These are phyloP conservation scores for Heliconius charithonia DNA, from an alignment of 2,888 invertebrate species.

Conservation along the genomic window DNA sequence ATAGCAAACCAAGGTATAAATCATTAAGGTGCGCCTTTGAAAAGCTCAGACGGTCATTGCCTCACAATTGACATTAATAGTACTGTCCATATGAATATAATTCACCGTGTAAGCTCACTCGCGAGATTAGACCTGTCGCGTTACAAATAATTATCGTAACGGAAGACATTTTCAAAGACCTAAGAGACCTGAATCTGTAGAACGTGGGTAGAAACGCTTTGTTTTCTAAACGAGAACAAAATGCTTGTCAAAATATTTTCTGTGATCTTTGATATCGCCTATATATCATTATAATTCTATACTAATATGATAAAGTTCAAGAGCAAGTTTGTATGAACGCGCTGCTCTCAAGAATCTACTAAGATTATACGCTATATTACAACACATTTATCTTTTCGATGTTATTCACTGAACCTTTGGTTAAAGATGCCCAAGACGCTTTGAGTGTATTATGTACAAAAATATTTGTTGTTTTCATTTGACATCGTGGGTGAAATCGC, in stretches of 20 bases:
- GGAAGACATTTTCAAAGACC: constrained; percentile 13
- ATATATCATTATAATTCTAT: not conserved
- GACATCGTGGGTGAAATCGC: too few species aligned
- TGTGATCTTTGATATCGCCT: not conserved
- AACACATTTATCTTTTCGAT: too few species aligned
- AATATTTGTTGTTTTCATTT: too few species aligned
- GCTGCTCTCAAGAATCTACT: too few species aligned
- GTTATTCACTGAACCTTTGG: too few species aligned
- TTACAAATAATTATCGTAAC: constrained; percentile 20
- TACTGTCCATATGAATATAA: constrained; percentile 20
- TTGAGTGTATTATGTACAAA: too few species aligned
- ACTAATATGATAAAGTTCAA: not conserved
- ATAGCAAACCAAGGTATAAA: constrained; percentile 13
- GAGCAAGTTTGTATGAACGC: not conserved
- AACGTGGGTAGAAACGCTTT: constrained; percentile 17
- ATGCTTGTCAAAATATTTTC: constrained; percentile 25
- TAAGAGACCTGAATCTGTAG: constrained; percentile 3
- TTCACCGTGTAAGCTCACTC: constrained; percentile 9
- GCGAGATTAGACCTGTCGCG: constrained; percentile 7
- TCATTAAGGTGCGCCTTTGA: constrained; percentile 22
- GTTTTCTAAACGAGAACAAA: constrained; percentile 24
- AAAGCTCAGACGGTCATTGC: constrained; percentile 20
- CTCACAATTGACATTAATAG: constrained; percentile 26
- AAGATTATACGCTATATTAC: too few species aligned
- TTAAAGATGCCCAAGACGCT: too few species aligned